phyloP scores from a whole-genome alignment of 2,113 vertebrate species.

The Synchiropus splendidus region DNA sequence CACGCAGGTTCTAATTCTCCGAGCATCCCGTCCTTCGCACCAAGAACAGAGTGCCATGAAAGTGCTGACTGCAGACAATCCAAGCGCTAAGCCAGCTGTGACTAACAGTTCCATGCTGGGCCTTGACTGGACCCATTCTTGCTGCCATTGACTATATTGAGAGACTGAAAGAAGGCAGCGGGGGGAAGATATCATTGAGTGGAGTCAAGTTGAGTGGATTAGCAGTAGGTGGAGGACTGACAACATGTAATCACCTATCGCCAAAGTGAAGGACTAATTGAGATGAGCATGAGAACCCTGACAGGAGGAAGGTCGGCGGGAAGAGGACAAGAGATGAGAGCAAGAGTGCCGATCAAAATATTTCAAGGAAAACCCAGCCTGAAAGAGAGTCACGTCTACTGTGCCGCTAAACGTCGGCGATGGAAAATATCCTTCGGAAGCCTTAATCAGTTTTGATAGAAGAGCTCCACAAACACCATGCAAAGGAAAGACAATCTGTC shows the following conservation, averaged over 20 bases:
- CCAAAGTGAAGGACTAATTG: slow-evolving; percentile 52
- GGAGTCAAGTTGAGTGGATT: slow-evolving; percentile 52
- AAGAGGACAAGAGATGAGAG: slow-evolving; percentile 10
- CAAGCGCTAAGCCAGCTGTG: slow-evolving; percentile 53
- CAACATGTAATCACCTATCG: slow-evolving; percentile 66
- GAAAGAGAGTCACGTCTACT: no score
- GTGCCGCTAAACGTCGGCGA: no score
- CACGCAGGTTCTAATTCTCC: no score
- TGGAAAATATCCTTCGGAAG: no score
- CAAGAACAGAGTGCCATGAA: no score
- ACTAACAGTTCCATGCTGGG: slow-evolving; percentile 44
- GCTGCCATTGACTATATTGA: slow-evolving; percentile 39
- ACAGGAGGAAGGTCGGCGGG: slow-evolving; percentile 34
- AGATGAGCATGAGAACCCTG: slow-evolving; percentile 52
- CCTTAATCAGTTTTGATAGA: no score
- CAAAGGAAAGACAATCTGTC: no score
- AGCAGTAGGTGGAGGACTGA: slow-evolving; percentile 45
- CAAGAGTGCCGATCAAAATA: slow-evolving; percentile 6
- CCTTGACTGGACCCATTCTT: slow-evolving; percentile 43
- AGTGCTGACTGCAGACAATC: slow-evolving; percentile 33
- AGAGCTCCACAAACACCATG: no score
- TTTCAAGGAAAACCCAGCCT: no score
- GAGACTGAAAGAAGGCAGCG: slow-evolving; percentile 18
- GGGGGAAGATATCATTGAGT: slow-evolving; percentile 13
- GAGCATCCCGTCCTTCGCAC: slow-evolving; percentile 7